Evolutionary conservation across 2,797 vertebrate genomes (phyloP).

Genomic region (Tenualosa thibaudeaui): DNA sequence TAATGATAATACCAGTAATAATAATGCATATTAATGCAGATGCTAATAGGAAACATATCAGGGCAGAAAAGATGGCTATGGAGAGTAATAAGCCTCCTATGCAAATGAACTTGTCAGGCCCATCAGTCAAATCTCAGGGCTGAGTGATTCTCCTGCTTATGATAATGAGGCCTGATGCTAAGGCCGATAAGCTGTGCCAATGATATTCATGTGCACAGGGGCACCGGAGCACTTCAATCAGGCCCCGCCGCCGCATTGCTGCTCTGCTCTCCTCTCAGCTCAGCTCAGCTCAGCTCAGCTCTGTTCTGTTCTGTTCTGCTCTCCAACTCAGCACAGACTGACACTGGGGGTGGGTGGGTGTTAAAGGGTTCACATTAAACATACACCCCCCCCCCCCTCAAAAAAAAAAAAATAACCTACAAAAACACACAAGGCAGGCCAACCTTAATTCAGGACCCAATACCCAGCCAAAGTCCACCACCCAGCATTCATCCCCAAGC

Average conservation of each 20-base stretch:
- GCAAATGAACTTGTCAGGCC: constrained; percentile 36
- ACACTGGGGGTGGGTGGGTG: not conserved
- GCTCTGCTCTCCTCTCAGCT: not conserved
- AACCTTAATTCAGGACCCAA: not conserved
- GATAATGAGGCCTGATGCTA: constrained; percentile 39
- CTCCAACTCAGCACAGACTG: not conserved
- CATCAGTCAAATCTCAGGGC: constrained; percentile 48
- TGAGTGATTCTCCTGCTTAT: constrained; percentile 46
- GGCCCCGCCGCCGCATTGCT: not conserved
- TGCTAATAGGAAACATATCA: not conserved
- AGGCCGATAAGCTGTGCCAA: constrained; percentile 39
- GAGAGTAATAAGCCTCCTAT: constrained; percentile 3
- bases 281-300: not conserved
- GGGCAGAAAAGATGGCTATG: not conserved
- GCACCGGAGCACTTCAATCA: constrained; percentile 39
- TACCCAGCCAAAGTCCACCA: not conserved
- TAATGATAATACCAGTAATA: not conserved
- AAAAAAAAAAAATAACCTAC: not conserved
- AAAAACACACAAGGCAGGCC: not conserved
- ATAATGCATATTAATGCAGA: constrained; percentile 15
- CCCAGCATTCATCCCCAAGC: not conserved
- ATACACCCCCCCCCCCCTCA: constrained; percentile 35
- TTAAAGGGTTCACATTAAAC: constrained; percentile 46
- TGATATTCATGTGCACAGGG: constrained; percentile 45
- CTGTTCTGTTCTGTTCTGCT: too few species aligned